Base-by-base conservation (phyloP, 2,888 invertebrate genomes). In the Mamestra brassicae region DNA sequence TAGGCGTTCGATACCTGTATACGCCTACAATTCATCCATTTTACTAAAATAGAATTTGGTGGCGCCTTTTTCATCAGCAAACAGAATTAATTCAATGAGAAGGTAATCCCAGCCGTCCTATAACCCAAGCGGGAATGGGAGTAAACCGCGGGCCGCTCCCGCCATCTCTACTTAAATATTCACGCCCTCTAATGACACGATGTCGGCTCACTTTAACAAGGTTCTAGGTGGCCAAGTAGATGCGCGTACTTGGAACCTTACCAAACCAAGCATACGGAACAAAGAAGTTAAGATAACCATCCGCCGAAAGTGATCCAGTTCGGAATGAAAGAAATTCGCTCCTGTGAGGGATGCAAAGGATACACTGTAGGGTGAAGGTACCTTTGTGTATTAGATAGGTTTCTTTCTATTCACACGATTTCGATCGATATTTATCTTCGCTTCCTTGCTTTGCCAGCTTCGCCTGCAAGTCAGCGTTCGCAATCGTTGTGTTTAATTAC, bases 141-240 rank as follows among this genome's bases (percentile, higher is more conserved):
- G 90, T 86, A 90, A 90, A 90, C 92, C 91, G 92, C 90, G 92
- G 90, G 87, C 89, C 90, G 92, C 90, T 90, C 92, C 92, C 93
- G 92, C 92, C 93, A 89, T 91, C 90, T 93, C 92, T 91, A 91
- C 92, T 95, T 93, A 95, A 95, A 95, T 95, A 95, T 95, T 95
- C 94, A 95, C 92, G 92, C 93, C 94, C 94, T 93, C 93, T 95
- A 95, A 95, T 95, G 95, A 95, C 94, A 94, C 93, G 93, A 90
- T 90, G 92, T 89, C 90, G 92, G 90, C 88, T 91, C 90, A 90
- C 91, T 93, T 89, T 90, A 91, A 94, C 93, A 93, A 90, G 90
- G 92, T 92, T 90, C 92, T 90, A 92, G 86, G 89, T 90, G 88
- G 87, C 84, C 87, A 86, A 87, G 85, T 86, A 85, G 83, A 80